These are phyloP conservation scores for Trachops cirrhosus DNA, from an alignment of 2,797 vertebrate species.

Conservation along the genomic window DNA sequence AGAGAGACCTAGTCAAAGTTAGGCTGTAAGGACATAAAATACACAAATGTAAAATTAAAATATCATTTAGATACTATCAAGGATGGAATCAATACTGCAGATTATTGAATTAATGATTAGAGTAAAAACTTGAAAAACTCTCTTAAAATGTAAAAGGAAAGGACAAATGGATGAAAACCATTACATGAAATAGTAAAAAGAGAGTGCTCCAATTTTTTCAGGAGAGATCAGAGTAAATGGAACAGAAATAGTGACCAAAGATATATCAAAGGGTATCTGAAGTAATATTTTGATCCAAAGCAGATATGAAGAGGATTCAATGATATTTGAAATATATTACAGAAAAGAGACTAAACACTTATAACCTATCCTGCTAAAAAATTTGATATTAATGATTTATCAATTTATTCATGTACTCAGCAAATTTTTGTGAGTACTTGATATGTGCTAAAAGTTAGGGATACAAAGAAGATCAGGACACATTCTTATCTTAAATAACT, in stretches of 20 bases:
- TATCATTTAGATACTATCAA: neutral
- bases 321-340: neutral
- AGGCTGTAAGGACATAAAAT: neutral
- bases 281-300: neutral
- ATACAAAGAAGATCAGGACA: neutral
- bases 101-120: neutral
- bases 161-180: neutral
- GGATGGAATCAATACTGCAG: neutral
- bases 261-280: constrained; percentile 20
- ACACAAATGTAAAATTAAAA: neutral
- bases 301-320: neutral
- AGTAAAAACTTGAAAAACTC: neutral
- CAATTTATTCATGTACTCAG: neutral
- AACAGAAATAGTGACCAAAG: neutral
- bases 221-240: neutral
- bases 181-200: neutral
- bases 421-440: constrained; percentile 4
- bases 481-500: neutral
- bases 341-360: neutral
- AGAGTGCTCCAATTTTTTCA: neutral
- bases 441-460: neutral
- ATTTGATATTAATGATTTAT: neutral
- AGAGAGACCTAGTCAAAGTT: neutral
- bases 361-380: neutral
- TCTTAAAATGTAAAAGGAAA: neutral